These are phyloP conservation scores for Turritopsis rubra DNA, from an alignment of 30 jellyfish, hydroid and myxozoan species.

Conservation along the genomic window DNA sequence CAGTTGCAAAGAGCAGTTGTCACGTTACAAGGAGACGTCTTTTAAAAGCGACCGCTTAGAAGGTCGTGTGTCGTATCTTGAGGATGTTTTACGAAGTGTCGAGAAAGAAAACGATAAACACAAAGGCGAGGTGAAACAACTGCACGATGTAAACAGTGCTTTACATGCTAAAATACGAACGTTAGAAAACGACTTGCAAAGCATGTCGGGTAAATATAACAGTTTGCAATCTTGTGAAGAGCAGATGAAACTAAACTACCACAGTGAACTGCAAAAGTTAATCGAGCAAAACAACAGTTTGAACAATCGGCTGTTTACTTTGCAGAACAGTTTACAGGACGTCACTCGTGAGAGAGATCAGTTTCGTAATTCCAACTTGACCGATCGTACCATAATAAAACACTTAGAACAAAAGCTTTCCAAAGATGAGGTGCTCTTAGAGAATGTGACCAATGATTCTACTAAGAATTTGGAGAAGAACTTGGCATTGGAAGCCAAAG, in stretches of 20 bases:
- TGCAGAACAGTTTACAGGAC: neutral
- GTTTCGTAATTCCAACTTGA: neutral
- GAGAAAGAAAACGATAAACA: constrained; percentile 20
- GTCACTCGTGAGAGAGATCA: constrained; percentile 1
- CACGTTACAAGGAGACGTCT: neutral
- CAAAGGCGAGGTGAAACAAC: neutral
- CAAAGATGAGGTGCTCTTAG: neutral
- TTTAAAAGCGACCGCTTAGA: neutral
- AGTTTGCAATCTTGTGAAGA: neutral
- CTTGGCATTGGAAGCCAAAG: neutral
- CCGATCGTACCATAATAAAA: constrained; percentile 8
- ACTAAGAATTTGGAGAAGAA: neutral
- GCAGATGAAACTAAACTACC: neutral
- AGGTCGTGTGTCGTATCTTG: constrained; percentile 15
- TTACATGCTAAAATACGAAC: neutral
- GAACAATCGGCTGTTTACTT: neutral
- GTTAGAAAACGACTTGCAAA: neutral
- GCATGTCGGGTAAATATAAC: neutral
- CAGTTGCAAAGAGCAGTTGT: constrained; percentile 3
- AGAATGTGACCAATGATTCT: constrained; percentile 5
- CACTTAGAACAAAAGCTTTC: constrained; percentile 12
- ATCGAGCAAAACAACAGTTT: constrained; percentile 1
- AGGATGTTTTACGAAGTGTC: constrained; percentile 12
- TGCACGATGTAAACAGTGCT: neutral
- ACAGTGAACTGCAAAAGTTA: neutral